Conservation (phyloP, 2,797 vertebrate genomes). For the Cuculus canorus region DNA sequence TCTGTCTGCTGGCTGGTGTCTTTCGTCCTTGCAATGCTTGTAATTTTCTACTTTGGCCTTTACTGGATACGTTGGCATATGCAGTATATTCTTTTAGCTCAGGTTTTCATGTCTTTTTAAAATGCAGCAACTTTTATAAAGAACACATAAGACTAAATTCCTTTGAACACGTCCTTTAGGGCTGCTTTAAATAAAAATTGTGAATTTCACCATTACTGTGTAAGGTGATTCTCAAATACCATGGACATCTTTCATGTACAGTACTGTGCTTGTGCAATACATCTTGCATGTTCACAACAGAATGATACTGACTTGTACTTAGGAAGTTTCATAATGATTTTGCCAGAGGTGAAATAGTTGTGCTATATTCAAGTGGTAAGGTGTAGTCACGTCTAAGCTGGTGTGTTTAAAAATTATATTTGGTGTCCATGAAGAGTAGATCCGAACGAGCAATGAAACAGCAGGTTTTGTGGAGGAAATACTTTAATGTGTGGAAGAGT, state of each 20-base stretch:
- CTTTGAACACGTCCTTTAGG: not conserved
- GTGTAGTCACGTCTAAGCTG: not conserved
- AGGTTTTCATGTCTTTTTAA: not conserved
- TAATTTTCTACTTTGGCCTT: not conserved
- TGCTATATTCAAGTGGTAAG: conserved; percentile 60
- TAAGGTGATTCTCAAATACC: conserved; percentile 63
- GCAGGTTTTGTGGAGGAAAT: not conserved
- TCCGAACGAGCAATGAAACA: not conserved
- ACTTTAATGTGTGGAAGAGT: not conserved
- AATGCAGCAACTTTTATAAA: not conserved
- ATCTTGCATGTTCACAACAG: conserved; percentile 58
- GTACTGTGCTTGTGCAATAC: not conserved
- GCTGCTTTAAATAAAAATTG: not conserved
- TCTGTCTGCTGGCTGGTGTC: not conserved
- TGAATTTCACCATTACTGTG: conserved; percentile 65
- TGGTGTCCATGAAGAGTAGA: not conserved
- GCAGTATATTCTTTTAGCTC: not conserved
- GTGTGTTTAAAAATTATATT: not conserved
- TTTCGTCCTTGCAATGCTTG: not conserved
- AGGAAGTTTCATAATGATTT: not conserved
- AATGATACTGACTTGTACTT: not conserved
- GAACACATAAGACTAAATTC: not conserved
- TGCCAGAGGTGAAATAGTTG: not conserved
- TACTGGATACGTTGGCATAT: not conserved
- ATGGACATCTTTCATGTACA: not conserved